Evolutionary conservation across 1,140 invertebrate genomes (phyloP).

Genomic region (Pygmarrhopalites habei): DNA sequence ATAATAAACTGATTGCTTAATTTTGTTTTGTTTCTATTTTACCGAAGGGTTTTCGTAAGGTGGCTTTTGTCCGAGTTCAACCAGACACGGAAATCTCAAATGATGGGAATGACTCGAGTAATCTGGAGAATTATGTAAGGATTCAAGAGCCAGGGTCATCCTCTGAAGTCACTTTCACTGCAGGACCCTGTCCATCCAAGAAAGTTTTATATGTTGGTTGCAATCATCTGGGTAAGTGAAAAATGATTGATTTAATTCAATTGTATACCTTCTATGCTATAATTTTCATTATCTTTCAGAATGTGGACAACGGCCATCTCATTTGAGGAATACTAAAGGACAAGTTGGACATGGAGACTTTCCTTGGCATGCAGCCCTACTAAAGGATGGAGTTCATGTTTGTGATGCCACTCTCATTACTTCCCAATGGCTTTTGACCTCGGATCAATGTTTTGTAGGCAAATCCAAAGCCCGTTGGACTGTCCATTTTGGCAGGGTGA

Average conservation of each 20-base stretch:
- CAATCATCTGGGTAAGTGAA: slow-evolving; percentile 59
- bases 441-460: slow-evolving; percentile 78
- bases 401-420: slow-evolving; percentile 75
- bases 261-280: background rate
- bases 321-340: slow-evolving; percentile 29
- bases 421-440: slow-evolving; percentile 73
- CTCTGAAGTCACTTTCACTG: slow-evolving; percentile 69
- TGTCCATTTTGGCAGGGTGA: slow-evolving; percentile 25
- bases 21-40: no score
- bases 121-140: slow-evolving; percentile 27
- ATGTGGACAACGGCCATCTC: slow-evolving; percentile 60
- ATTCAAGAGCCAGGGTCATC: slow-evolving; percentile 50
- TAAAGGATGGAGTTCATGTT: slow-evolving; percentile 73
- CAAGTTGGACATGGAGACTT: slow-evolving; percentile 47
- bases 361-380: slow-evolving; percentile 80
- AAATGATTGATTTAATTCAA: no score
- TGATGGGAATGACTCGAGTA: slow-evolving; percentile 5
- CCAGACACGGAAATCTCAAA: slow-evolving; percentile 28
- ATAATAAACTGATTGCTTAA: no score
- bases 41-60: slow-evolving; percentile 39
- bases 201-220: slow-evolving; percentile 73
- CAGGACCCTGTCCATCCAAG: slow-evolving; percentile 62
- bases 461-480: slow-evolving; percentile 62
- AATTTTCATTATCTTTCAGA: slow-evolving; percentile 47
- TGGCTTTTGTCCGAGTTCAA: slow-evolving; percentile 36